Percentiles rank a stretch among this genome's conserved stretches.
These are phyloP conservation scores for Vulpes lagopus DNA, from an alignment of 2,113 vertebrate species.

Conservation along the genomic window DNA sequence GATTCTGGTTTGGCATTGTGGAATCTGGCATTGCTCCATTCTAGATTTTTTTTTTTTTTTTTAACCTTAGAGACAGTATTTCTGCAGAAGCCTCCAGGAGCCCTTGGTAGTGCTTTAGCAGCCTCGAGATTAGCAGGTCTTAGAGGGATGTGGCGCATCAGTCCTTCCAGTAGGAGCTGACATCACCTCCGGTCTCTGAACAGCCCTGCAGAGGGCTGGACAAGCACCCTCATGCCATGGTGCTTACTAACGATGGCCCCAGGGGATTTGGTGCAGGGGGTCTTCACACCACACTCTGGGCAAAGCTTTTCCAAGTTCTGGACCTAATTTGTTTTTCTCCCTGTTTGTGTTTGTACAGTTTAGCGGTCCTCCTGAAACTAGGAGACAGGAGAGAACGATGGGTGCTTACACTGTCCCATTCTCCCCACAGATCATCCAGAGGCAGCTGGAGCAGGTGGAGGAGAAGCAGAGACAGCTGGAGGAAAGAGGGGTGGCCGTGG, in stretches of 20 bases:
- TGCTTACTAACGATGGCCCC: not conserved
- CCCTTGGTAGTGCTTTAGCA: not conserved
- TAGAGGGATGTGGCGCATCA: no score
- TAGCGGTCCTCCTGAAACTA: not conserved
- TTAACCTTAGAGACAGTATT: not conserved
- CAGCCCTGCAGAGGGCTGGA: not conserved
- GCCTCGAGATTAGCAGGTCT: not conserved
- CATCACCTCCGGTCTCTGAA: not conserved
- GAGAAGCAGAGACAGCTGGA: slow-evolving; percentile 98
- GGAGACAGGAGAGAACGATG: not conserved
- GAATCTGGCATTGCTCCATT: not conserved
- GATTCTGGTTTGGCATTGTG: not conserved
- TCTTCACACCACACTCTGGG: not conserved
- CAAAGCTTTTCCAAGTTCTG: not conserved
- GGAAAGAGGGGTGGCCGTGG: slow-evolving; percentile 97
- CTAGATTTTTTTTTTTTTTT: not conserved
- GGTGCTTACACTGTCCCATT: not conserved
- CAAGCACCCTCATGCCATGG: accelerated
- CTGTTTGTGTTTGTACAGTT: not conserved
- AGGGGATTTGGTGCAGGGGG: not conserved
- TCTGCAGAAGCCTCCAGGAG: not conserved
- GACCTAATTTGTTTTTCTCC: not conserved
- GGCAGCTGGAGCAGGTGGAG: slow-evolving; percentile 98
- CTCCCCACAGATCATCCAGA: slow-evolving; percentile 94
- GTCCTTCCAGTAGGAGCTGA: not conserved